A percentile compares a stretch with the other conserved stretches of the same genome.
Conservation (phyloP, 2,797 vertebrate species). For the Pangasius krempfi region DNA sequence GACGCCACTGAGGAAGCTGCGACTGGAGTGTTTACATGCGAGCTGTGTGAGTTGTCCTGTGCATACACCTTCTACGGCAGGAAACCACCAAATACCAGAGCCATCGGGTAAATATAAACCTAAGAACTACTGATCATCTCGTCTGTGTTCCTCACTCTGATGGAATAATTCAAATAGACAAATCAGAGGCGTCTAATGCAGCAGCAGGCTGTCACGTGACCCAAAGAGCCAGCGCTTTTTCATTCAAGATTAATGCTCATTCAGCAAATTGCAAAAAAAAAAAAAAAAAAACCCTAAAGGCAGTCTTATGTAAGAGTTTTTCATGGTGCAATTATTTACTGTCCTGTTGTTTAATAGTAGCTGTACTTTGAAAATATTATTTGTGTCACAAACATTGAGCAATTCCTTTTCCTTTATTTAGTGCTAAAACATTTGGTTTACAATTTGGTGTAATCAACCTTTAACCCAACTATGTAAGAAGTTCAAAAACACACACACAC, state of each 20-base stretch:
- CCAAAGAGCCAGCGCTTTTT: neutral
- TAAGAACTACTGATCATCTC: neutral
- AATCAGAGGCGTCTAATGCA: neutral
- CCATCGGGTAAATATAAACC: slow-evolving; percentile 80
- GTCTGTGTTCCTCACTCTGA: neutral
- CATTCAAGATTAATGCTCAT: neutral
- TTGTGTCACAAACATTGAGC: neutral
- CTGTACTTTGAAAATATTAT: neutral
- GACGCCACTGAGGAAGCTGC: slow-evolving; percentile 35
- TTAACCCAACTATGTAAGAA: neutral
- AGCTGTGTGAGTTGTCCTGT: slow-evolving; percentile 78
- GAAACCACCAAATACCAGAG: slow-evolving; percentile 82
- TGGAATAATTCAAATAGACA: neutral
- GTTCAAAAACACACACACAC: neutral
- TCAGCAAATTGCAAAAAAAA: neutral
- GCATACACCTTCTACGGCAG: slow-evolving; percentile 81
- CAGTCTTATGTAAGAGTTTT: neutral
- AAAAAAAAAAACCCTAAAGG: neutral
- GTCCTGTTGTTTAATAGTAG: neutral
- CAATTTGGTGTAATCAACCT: neutral
- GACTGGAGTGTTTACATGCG: slow-evolving; percentile 77
- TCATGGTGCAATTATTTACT: neutral
- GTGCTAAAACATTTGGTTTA: neutral
- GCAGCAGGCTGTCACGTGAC: neutral
- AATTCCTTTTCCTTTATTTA: neutral